Evolutionary conservation across 2,113 vertebrate species (phyloP), one percentile per base, ranked within the genome.

Genomic region (Hippocampus mohnikei): DNA sequence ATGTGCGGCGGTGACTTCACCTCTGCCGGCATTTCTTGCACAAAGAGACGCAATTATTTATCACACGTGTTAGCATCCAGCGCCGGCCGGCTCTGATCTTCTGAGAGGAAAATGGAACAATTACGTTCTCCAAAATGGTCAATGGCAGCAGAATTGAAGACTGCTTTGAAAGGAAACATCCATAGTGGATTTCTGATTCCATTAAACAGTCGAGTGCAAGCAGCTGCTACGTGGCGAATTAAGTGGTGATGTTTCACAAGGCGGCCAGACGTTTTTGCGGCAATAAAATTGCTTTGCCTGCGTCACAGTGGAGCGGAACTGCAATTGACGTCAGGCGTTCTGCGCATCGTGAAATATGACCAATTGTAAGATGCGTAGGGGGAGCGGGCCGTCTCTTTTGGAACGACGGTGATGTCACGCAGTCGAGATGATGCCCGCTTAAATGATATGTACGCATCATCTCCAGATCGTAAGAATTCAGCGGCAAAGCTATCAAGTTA

Each of bases 1-100:
- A 67, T 81, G 80, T 70, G 77, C 58, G 71, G 69, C 21, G 69
- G 69, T 79, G 76, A 78, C 61, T 83, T 71, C 56, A 67, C 65
- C 73, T 60, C 64, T 67, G 61, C 63, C 77, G 83, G 72, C 72
- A 73, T 83, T 73, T 74, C 55, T 48, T 29, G 64, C 56, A 76
- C 58, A 60, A 21, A 50, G 50, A 76, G 25, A 76, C n/a, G 69
- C 62, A 70, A 74, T 42, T 55, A 74, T 77, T 82, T 52, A 69
- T 33, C 40, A 53, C 48, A 33, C 61, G 62, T 68, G 62, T 82
- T 72, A 63, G 18, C 29, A 11, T 65, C 23, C 41, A 27, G 63
- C 13, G 56, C 48, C 74, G 72, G 56, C 48, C 74, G 72, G 48
- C 42, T 21, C 42, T 72, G 62, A 0, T 27, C 21, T 27, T 67